These are phyloP conservation scores for Gopherus evgoodei DNA, from an alignment of 2,113 vertebrate species.

Conservation along the genomic window DNA sequence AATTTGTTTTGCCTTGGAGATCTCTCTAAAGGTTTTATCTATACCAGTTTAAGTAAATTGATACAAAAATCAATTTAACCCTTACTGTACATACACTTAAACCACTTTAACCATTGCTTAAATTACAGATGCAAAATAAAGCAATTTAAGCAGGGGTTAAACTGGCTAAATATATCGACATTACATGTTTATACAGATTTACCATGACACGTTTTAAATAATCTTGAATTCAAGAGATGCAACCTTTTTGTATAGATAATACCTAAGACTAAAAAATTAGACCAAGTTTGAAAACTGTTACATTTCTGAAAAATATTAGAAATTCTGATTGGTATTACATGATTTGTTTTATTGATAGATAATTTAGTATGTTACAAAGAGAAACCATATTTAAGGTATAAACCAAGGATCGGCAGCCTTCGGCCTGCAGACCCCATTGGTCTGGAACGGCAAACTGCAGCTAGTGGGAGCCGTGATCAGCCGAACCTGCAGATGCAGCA, in stretches of 20 bases:
- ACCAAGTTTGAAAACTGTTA: no score
- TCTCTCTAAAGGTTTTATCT: not conserved
- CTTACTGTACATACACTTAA: not conserved
- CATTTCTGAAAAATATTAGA: no score
- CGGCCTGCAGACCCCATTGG: no score
- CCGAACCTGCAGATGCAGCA: no score
- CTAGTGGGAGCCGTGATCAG: no score
- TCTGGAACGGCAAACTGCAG: no score
- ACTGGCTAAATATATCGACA: not conserved
- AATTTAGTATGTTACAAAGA: not conserved
- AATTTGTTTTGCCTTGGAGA: not conserved
- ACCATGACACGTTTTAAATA: not conserved
- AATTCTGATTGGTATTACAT: no score
- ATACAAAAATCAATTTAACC: not conserved
- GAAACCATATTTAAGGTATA: no score
- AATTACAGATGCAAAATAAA: not conserved
- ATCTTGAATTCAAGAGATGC: no score
- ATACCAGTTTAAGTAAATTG: not conserved
- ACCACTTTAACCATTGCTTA: not conserved
- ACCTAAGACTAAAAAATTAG: no score
- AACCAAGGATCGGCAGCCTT: no score
- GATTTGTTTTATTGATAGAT: not conserved
- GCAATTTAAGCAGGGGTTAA: not conserved
- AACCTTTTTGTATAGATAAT: no score
- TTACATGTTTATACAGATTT: not conserved